phyloP scores from a whole-genome alignment of 1,140 invertebrate species.

The Hesperophylax magnus region DNA sequence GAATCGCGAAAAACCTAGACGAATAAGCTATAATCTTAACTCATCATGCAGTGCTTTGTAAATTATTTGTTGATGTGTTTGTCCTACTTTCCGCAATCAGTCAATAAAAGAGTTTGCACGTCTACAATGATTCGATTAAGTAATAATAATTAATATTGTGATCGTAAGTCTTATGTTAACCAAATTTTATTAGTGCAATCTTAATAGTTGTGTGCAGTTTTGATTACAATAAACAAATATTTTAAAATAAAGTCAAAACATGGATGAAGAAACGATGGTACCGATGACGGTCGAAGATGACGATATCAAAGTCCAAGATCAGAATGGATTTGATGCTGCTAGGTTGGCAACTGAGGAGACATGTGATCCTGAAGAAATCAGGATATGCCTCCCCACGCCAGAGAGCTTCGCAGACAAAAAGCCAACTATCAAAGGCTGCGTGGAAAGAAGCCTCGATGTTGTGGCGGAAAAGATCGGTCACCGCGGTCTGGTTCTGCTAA shows the following conservation, averaged over 20 bases:
- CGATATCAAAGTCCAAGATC: background rate
- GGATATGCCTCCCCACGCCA: slow-evolving; percentile 1
- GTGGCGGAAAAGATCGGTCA: background rate
- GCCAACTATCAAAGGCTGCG: background rate
- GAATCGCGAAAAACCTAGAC: no score
- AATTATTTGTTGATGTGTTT: no score
- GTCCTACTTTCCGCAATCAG: no score
- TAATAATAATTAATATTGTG: no score
- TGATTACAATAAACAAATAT: no score
- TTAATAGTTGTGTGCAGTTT: no score
- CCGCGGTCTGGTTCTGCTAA: background rate
- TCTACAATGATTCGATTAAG: no score
- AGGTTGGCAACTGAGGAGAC: background rate
- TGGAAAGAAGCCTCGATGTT: background rate
- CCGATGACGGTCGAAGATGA: background rate
- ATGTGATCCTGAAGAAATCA: background rate
- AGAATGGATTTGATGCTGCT: slow-evolving; percentile 18
- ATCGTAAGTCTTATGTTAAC: no score
- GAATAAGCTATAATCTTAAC: no score
- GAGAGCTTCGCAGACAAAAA: background rate
- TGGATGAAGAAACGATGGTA: background rate
- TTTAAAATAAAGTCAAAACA: background rate
- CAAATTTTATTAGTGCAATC: no score
- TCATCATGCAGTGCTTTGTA: no score
- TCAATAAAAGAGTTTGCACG: no score